Evolutionary conservation across 2,797 vertebrate species (phyloP), one percentile per base, ranked within the genome.

Genomic region (Cyclopterus lumpus): DNA sequence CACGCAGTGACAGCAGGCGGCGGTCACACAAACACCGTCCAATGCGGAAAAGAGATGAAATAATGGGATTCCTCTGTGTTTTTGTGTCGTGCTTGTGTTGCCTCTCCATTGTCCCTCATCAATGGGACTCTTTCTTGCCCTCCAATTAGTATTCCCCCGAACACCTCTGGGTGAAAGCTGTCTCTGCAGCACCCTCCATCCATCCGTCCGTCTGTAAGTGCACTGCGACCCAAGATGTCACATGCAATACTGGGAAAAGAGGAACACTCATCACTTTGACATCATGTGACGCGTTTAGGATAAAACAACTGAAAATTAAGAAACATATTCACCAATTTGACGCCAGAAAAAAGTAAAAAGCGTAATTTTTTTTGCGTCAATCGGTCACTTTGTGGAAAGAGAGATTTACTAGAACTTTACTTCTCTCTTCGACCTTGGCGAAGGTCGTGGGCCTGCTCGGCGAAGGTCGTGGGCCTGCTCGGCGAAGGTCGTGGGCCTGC

Each of bases 21-120:
- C 75, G 71, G 76, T 79, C 82, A 89, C 87, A 92, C 87, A 92
- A 91, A 93, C 90, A 89, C 46, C 16, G 53, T 66, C 79, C 89
- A 82, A 90, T 73, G 86, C 85, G 81, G 85, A 84, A 78, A 90
- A 86, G 91, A 82, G 85, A 88, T 75, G 38, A 90, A 91, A 93
- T 94, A 93, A 95, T 93, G 83, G 87, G 88, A 92, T 91, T 91
- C 91, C 83, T 91, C 90, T 90, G 82, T 85, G 89, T 26, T 85
- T 89, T 54, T 84, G 12, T 90, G 3, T 86, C n/a, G 88, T 85
- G 86, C 86, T 80, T 64, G 82, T 86, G 84, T 88, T 84, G 88
- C 86, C 79, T 90, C 86, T 82, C 89, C 82, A 91, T 95, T 95
- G 95, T 95, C 77, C 20, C n/a, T 81, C 71, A 85, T 95, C 94